phyloP scores from a whole-genome alignment of 92 coral and sea anemone genomes.

The Palythoa heliodiscus region DNA sequence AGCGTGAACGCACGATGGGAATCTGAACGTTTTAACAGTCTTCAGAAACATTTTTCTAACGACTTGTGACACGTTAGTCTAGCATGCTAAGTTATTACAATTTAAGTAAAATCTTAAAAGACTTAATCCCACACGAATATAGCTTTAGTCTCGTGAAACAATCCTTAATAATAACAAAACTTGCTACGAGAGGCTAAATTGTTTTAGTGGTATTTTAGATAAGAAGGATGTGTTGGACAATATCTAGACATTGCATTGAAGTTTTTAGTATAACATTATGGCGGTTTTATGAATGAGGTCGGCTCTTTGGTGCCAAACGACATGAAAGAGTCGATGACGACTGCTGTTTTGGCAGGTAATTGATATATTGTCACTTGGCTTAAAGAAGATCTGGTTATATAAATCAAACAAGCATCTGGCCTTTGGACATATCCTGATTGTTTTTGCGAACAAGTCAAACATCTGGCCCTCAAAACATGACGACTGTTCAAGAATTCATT shows the following conservation, averaged over 20 bases:
- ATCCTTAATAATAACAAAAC: not conserved
- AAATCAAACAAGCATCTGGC: conserved; percentile 51
- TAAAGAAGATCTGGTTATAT: conserved; percentile 48
- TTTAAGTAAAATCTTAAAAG: not conserved
- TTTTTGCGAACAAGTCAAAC: conserved; percentile 38
- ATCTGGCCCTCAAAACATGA: conserved; percentile 44
- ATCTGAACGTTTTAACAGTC: conserved; percentile 1
- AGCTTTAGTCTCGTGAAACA: conserved; percentile 8
- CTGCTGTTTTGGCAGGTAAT: conserved; percentile 63
- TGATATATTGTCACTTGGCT: conserved; percentile 61
- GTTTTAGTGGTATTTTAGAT: not conserved
- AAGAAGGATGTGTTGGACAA: not conserved
- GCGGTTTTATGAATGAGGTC: not conserved
- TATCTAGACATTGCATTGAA: not conserved
- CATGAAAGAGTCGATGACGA: conserved; percentile 47
- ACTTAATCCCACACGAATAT: not conserved
- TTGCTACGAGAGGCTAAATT: not conserved
- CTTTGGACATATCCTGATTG: conserved; percentile 43
- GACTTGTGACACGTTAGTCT: not conserved
- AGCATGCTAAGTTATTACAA: not conserved
- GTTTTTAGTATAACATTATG: not conserved
- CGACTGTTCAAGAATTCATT: conserved; percentile 33
- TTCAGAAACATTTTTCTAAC: not conserved
- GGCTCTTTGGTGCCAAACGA: conserved; percentile 52
- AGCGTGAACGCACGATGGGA: conserved; percentile 4